Evolutionary conservation across 2,113 vertebrate species (phyloP), one percentile per base, ranked within the genome.

Genomic region (Callionymus lyra): DNA sequence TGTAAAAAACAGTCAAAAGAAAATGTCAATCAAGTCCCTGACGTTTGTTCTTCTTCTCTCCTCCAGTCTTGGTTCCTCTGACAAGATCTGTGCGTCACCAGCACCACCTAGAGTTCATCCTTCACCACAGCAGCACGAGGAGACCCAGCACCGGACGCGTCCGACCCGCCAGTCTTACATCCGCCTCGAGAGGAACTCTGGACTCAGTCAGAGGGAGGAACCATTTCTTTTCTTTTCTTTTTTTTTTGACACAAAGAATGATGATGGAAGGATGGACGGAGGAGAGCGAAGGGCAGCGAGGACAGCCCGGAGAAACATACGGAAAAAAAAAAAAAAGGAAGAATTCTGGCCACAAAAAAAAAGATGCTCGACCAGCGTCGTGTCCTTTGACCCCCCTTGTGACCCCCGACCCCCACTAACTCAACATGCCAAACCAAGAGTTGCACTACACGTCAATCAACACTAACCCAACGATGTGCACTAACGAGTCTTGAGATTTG

Each of bases 1-100:
- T 73, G 82, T 75, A 51, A 76, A 77, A 73, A 69, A 66, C 59
- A 44, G 1, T 61, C 48, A 1, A 59, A 65, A 68, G 38, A 1
- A 60, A 66, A 76, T 72, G 80, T 84, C 79, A 80, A 84, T 79
- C 80, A 76, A 85, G n/a, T n/a, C n/a, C n/a, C n/a, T 27, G 21
- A 27, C 21, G 1, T 5, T 4, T 39, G 15, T 4, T 12, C 16
- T 31, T 56, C 21, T 54, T 49, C 36, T 68, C 60, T 76, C 40
- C 63, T 85, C 19, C 83, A 93, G 90, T 91, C 90, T 86, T 93
- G 90, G 90, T 93, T 93, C 88, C 90, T 93, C 89, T 93, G 90
- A 92, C 85, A 84, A 87, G 84, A 87, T 81, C 84, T 80, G 77
- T 84, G 81, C 55, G 54, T 83, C 70, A 84, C 80, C 83, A 85